phyloP scores from a whole-genome alignment of 2,797 vertebrate genomes.

The Cynopterus sphinx region DNA sequence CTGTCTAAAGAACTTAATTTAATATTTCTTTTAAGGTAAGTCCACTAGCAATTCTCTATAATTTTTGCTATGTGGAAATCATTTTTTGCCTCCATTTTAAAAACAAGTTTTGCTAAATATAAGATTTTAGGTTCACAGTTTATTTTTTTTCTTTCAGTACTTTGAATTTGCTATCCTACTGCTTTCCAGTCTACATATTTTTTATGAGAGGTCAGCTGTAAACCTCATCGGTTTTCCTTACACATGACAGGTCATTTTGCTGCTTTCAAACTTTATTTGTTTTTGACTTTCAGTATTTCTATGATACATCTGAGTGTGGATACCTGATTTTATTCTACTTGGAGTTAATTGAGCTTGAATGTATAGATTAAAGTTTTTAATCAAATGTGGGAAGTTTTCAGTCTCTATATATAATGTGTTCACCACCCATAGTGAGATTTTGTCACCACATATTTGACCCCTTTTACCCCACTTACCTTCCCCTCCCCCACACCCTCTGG shows the following conservation, averaged over 20 bases:
- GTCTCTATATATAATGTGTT: too few relatives aligned
- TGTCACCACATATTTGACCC: too few relatives aligned
- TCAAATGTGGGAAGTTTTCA: not conserved
- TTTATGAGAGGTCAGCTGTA: not conserved
- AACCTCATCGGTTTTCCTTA: not conserved
- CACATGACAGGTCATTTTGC: not conserved
- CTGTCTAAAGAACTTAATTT: not conserved
- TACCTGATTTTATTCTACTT: not conserved
- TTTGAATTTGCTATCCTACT: not conserved
- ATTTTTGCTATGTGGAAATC: not conserved
- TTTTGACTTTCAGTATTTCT: not conserved
- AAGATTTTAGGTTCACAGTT: not conserved
- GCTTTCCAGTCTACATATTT: not conserved
- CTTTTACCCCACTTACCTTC: too few relatives aligned
- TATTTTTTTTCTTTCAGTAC: not conserved
- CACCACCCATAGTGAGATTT: too few relatives aligned
- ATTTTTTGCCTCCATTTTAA: not conserved
- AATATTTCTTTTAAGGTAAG: not conserved
- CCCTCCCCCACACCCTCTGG: too few relatives aligned
- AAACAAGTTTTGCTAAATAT: not conserved
- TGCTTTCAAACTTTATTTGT: not conserved
- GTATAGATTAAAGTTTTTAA: not conserved
- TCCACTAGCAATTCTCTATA: not conserved
- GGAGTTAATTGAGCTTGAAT: not conserved
- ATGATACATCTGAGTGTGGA: not conserved